These are phyloP conservation scores for Odocoileus virginianus DNA, from an alignment of 2,113 vertebrate species.

Conservation along the genomic window DNA sequence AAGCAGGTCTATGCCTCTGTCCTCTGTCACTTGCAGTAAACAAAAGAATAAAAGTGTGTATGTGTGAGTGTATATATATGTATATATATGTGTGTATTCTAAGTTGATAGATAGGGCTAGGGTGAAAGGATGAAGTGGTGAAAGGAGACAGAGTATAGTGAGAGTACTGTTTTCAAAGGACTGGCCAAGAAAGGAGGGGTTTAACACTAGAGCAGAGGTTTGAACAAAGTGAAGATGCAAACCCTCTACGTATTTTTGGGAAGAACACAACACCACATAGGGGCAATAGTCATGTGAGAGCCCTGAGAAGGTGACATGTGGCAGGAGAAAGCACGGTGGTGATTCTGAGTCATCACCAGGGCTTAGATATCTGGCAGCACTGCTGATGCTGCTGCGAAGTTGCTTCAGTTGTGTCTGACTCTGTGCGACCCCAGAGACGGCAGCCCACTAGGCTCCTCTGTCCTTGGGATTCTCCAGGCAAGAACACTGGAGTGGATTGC, in stretches of 20 bases:
- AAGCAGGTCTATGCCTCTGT: not conserved
- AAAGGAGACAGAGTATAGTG: not conserved
- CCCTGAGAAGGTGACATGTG: not conserved
- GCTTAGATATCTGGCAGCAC: not conserved
- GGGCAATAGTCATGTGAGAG: not conserved
- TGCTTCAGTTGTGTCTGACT: no score
- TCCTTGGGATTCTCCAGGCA: no score
- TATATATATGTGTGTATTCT: not conserved
- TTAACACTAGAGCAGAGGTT: not conserved
- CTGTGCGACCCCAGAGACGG: no score
- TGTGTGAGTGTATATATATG: not conserved
- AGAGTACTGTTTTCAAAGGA: not conserved
- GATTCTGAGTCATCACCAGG: not conserved
- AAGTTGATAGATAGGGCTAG: not conserved
- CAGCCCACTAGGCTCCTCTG: no score
- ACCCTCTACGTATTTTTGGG: not conserved
- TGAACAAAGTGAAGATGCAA: not conserved
- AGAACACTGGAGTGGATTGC: no score
- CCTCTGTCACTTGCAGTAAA: not conserved
- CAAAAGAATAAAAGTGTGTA: not conserved
- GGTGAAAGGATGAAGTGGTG: not conserved
- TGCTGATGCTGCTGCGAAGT: no score
- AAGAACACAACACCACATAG: not conserved
- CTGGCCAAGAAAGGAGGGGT: not conserved
- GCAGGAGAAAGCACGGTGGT: not conserved